A percentile compares a stretch with the other conserved stretches of the same genome.
These are phyloP conservation scores for Sorex fumeus DNA, from an alignment of 2,113 vertebrate genomes.

Conservation along the genomic window DNA sequence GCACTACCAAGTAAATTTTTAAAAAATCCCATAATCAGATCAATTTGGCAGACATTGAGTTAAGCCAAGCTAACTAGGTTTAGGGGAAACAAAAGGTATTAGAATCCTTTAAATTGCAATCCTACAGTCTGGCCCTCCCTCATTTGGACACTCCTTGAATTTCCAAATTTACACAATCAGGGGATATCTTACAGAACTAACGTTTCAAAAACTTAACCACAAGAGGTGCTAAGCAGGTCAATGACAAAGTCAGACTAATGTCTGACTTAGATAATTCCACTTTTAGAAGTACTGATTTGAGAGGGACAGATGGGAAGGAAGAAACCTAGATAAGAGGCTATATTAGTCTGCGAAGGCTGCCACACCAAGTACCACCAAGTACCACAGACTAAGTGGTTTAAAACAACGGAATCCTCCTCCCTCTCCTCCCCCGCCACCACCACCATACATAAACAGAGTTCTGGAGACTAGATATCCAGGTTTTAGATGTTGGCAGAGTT, in stretches of 20 bases:
- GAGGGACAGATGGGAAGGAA: background rate
- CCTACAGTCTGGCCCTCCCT: background rate
- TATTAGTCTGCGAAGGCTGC: background rate
- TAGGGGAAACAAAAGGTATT: background rate
- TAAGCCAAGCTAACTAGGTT: slow-evolving; percentile 23
- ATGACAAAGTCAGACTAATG: background rate
- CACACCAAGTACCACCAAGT: background rate
- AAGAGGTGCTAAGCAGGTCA: background rate
- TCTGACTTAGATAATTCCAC: background rate
- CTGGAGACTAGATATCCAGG: background rate
- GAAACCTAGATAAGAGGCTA: background rate
- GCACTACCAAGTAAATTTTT: background rate
- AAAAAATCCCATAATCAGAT: slow-evolving; percentile 10
- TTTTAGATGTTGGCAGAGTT: background rate
- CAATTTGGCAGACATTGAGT: slow-evolving; percentile 25
- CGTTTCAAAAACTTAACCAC: background rate
- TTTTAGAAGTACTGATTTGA: background rate
- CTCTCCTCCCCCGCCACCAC: no score
- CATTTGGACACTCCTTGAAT: background rate
- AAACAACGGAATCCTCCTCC: slow-evolving; percentile 11
- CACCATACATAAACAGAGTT: background rate
- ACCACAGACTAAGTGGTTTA: background rate
- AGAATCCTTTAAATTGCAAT: background rate
- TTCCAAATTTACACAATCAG: background rate
- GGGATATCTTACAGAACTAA: background rate